Evolutionary conservation across 2,888 invertebrate genomes (phyloP), one percentile per base, ranked within the genome.

Genomic region (Euphydryas editha): DNA sequence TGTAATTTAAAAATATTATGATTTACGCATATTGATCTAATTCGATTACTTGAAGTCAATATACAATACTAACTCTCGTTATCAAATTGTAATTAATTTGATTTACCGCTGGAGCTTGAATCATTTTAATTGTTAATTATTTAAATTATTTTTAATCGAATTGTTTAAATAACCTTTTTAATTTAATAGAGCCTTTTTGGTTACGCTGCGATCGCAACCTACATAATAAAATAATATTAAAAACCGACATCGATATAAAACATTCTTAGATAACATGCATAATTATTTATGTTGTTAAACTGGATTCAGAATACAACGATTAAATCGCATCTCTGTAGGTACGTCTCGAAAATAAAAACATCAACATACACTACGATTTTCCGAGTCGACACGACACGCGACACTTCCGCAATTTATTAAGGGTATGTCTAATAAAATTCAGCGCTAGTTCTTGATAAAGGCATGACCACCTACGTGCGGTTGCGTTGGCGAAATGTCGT

Each of bases 401-500:
- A 75, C 75, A 75, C 78, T 79, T 80, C 72, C 77, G 78, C 81
- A 84, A 88, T 90, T 87, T 88, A 90, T 85, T 82, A 80, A 80
- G 77, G 80, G 79, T 76, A 81, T 74, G 77, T 81, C 83, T 78
- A 84, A 85, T 87, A 88, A 88, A 88, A 84, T 84, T 77, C 81
- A 80, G 78, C 79, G 67, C 69, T 49, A 57, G 72, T 69, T 70
- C 63, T 65, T 71, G 89, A 89, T 87, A 88, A 84, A 86, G 82
- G 82, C 82, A 80, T 85, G 87, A 83, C 90, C 90, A 87, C 90
- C 90, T 87, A 90, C 88, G 84, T 84, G 78, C 80, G 67, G 69
- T 68, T 79, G 85, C 83, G 85, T 86, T 81, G 85, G 84, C 82
- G 83, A 75, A 73, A 71, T 72, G 74, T 75, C 77, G 76, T 76